phyloP scores from a whole-genome alignment of 1,140 invertebrate genomes.

The Tetragnatha versicolor region DNA sequence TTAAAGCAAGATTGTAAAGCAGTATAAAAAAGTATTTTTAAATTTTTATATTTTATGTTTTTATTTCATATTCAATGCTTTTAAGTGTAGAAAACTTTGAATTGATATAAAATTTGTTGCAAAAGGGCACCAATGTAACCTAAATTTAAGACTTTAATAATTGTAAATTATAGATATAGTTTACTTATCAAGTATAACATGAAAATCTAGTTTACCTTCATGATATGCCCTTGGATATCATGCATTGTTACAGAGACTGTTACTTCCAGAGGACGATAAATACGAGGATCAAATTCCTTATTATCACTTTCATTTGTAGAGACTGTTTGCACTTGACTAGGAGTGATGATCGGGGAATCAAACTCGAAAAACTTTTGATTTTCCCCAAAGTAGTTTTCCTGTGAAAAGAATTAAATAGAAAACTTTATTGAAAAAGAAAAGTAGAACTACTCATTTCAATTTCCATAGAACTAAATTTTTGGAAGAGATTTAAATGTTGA shows the following conservation, averaged over 20 bases:
- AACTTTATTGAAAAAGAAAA: no score
- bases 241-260: conserved; percentile 93
- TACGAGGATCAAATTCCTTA: conserved; percentile 76
- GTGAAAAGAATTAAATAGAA: conserved; percentile 60
- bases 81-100: no score
- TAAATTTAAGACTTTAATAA: no score
- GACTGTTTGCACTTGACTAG: conserved; percentile 57
- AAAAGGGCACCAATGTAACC: no score
- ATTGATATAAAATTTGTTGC: no score
- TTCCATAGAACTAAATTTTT: background rate
- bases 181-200: background rate
- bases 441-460: background rate
- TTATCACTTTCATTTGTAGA: conserved; percentile 38
- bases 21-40: no score
- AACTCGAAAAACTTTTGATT: conserved; percentile 93
- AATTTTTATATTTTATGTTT: no score
- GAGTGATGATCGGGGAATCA: conserved; percentile 69
- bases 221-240: conserved; percentile 90
- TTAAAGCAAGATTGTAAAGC: no score
- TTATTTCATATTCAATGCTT: no score
- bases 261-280: conserved; percentile 88
- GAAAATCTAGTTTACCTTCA: conserved; percentile 70
- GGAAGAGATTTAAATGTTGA: background rate
- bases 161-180: no score
- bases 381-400: conserved; percentile 96